Evolutionary conservation across 2,888 invertebrate genomes (phyloP), one percentile per base, ranked within the genome.

Genomic region (Vesta saturnalis): DNA sequence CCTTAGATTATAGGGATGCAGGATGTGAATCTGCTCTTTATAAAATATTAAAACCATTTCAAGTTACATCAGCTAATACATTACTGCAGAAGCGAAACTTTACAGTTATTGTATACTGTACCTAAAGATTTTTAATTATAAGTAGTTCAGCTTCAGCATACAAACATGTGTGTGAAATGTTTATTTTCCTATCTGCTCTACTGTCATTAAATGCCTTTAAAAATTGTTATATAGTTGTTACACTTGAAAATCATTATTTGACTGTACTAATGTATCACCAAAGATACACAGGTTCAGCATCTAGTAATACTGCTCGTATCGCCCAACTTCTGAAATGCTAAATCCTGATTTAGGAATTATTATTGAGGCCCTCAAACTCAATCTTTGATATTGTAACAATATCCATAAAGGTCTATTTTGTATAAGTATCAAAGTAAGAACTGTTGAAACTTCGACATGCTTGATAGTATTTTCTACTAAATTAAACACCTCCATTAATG

Each of bases 381-480:
- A 30, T 30, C 30, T 30, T 30, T 30, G 10, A 58, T 58, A 15
- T 58, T 58, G 16, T 23, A 56, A 14, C 56, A 18, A 39, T 16
- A 58, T 52, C 52, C n/a, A n/a, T 19, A 52, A 52, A 52, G 18
- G 19, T 58, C n/a, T 58, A 58, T 6, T 35, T 18, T n/a, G 39
- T 15, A 58, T 16, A 18, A 6, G 39, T 15, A 58, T 58, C 8
- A 43, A 19, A 5, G 57, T 58, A 58, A 4, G 19, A 58, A 43
- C 19, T 39, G 57, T 43, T 58, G 39, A 58, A 58, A 58, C n/a
- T 30, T 58, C 8, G 57, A 58, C 18, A 58, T 35, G 5, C 8
- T 12, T 4, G 35, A 16, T 58, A 43, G 4, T 10, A 43, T 35
- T 12, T 39, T 58, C 39, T 18, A 58, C 57, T 16, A 58, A 43